Percentiles rank a stretch among this genome's conserved stretches.
These are phyloP conservation scores for Mythimna lalbum DNA, from an alignment of 2,888 invertebrate genomes.

Conservation along the genomic window DNA sequence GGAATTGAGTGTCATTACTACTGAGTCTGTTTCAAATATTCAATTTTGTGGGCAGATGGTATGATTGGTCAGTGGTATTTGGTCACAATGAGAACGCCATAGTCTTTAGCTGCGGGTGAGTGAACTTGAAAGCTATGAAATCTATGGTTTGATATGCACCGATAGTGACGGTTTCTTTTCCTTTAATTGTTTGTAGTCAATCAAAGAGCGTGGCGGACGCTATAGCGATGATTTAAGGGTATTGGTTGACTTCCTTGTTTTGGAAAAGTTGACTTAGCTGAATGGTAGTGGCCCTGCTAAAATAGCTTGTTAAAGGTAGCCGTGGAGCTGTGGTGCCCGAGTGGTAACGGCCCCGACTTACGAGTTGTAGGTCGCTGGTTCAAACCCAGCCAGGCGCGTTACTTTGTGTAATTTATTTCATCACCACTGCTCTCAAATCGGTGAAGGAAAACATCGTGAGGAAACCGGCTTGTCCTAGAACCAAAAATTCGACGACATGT, in stretches of 20 bases:
- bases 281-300: neutral
- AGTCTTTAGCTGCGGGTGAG: conserved; percentile 40
- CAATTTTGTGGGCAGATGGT: conserved; percentile 57
- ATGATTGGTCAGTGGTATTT: conserved; percentile 41
- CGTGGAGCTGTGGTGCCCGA: no score
- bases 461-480: no score
- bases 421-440: no score
- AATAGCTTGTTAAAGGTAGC: no score
- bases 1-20: conserved; percentile 43
- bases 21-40: conserved; percentile 31
- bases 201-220: conserved; percentile 51
- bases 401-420: no score
- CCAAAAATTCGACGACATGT: no score
- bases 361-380: no score
- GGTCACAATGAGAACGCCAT: conserved; percentile 20
- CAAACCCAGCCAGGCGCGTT: no score
- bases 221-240: neutral
- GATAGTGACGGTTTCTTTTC: conserved; percentile 57
- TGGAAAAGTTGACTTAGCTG: neutral
- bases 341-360: no score
- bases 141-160: conserved; percentile 57
- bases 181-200: conserved; percentile 62
- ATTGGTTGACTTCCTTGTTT: neutral
- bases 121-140: conserved; percentile 57
- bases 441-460: no score